Percentiles rank a stretch among this genome's conserved stretches.
Conservation (phyloP, 2,888 invertebrate genomes). For the Globia sparganii region DNA sequence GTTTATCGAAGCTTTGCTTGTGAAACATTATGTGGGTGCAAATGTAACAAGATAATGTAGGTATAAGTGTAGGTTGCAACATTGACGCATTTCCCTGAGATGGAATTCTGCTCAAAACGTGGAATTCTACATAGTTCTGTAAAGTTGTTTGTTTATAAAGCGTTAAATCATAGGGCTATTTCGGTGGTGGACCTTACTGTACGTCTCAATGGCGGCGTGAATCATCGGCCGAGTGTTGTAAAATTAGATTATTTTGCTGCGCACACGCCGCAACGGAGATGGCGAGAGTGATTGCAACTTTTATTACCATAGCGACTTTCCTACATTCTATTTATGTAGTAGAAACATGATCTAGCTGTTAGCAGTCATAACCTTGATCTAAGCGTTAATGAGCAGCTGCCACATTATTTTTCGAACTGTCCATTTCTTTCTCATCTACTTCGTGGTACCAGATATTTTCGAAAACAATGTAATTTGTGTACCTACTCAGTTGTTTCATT, state of each 20-base stretch:
- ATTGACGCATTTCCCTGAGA: constrained; percentile 35
- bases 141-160: constrained; percentile 74
- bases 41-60: constrained; percentile 42
- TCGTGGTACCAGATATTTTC: constrained; percentile 29
- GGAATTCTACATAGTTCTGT: constrained; percentile 56
- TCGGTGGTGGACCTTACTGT: constrained; percentile 77
- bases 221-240: constrained; percentile 76
- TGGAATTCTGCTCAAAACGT: constrained; percentile 49
- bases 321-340: constrained; percentile 52
- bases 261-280: constrained; percentile 65
- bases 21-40: constrained; percentile 32
- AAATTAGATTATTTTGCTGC: constrained; percentile 79
- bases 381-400: constrained; percentile 25
- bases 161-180: constrained; percentile 77
- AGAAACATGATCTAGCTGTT: constrained; percentile 53
- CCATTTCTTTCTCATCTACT: constrained; percentile 22
- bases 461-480: constrained; percentile 28
- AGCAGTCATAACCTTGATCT: constrained; percentile 36
- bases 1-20: constrained; percentile 43
- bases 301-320: constrained; percentile 64
- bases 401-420: constrained; percentile 18
- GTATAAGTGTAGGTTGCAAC: constrained; percentile 46
- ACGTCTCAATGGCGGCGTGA: constrained; percentile 83
- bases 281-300: constrained; percentile 65
- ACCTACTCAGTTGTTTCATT: constrained; percentile 40